A percentile compares a stretch with the other conserved stretches of the same genome.
Conservation (phyloP, 2,888 invertebrate species). For the Halictus ligatus region DNA sequence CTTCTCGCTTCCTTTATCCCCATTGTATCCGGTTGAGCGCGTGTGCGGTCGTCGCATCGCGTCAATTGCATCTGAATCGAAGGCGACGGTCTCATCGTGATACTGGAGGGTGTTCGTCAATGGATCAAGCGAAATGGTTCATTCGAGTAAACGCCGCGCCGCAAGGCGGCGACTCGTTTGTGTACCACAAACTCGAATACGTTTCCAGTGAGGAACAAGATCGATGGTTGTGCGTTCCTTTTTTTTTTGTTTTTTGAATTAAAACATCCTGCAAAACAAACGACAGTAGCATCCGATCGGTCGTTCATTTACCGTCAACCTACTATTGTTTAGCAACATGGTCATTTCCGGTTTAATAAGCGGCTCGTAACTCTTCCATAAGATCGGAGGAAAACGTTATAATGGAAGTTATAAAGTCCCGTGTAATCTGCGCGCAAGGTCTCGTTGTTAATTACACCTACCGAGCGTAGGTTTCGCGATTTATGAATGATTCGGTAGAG, state of each 20-base stretch:
- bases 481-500: constrained; percentile 67
- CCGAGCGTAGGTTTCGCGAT: constrained; percentile 35
- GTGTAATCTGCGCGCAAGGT: not conserved
- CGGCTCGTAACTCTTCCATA: not conserved
- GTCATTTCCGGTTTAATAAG: not conserved
- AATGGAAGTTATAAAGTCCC: constrained; percentile 2
- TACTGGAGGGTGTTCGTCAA: constrained; percentile 20
- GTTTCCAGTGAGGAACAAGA: not conserved
- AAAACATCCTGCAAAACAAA: not conserved
- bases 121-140: not conserved
- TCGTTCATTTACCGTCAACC: too few relatives aligned
- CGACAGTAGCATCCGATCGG: not conserved
- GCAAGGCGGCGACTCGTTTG: not conserved
- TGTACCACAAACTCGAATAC: not conserved
- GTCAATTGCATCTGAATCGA: constrained; percentile 60
- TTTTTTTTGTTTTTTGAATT: not conserved
- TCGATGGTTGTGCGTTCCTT: not conserved
- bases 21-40: constrained; percentile 38
- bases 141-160: not conserved
- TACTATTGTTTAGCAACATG: not conserved
- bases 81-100: constrained; percentile 42
- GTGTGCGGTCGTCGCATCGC: constrained; percentile 61
- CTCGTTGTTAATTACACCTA: constrained; percentile 26
- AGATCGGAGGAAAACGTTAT: not conserved
- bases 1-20: constrained; percentile 41